Evolutionary conservation across 2,888 invertebrate species (phyloP).

Genomic region (Abscondita cerata): DNA sequence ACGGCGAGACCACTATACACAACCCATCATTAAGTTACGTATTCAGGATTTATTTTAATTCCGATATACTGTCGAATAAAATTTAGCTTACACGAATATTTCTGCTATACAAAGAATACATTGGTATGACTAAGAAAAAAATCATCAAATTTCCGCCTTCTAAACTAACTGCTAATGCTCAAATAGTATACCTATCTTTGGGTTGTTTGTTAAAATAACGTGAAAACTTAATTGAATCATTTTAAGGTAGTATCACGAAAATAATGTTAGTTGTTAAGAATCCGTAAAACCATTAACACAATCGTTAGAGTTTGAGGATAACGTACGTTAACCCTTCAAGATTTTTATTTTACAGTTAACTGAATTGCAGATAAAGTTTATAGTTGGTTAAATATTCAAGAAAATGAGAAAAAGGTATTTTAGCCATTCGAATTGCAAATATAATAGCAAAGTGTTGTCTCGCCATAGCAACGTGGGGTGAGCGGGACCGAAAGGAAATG

Average conservation of each 20-base stretch:
- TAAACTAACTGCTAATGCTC: too few species aligned
- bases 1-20: conserved; percentile 47
- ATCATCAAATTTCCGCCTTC: too few species aligned
- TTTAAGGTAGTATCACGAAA: background rate
- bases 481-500: conserved; percentile 54
- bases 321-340: conserved; percentile 5
- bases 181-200: too few species aligned
- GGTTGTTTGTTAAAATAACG: background rate
- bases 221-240: background rate
- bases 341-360: conserved; percentile 5
- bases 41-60: conserved; percentile 26
- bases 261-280: too few species aligned
- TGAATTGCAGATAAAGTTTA: conserved; percentile 14
- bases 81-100: too few species aligned
- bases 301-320: background rate
- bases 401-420: conserved; percentile 30
- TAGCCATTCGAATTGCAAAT: conserved; percentile 56
- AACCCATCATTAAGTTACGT: conserved; percentile 56
- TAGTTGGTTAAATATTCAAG: conserved; percentile 25
- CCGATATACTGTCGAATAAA: background rate
- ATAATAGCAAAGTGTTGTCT: conserved; percentile 52
- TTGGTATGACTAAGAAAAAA: too few species aligned
- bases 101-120: too few species aligned
- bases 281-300: background rate
- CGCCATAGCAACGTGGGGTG: conserved; percentile 43